Base-by-base conservation (phyloP, 2,888 invertebrate species). In the Drosophila paranaensis region DNA sequence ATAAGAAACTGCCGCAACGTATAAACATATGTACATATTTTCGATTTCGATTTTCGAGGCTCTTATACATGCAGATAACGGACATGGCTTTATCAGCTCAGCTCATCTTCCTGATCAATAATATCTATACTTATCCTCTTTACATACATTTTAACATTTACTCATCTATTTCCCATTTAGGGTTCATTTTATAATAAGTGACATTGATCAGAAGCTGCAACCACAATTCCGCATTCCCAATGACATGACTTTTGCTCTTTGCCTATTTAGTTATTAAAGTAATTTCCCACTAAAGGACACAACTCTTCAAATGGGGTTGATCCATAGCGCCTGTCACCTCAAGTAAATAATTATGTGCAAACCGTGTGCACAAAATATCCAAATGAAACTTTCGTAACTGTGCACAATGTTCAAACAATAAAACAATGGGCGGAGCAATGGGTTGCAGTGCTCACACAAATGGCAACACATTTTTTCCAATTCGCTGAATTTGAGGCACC, bases 331-430 rank as follows among this genome's bases (percentile, higher is more conserved):
- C 50, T 70, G 65, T 51, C 81, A 76, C 82, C 88, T 87, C 76
- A 73, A 76, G 77, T 70, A 87, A 56, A 73, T 85, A 87, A 89
- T 80, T 80, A 87, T 79, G 74, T 74, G 64, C 65, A 65, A 63
- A 25, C 46, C 50, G 51, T 74, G 69, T 65, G 61, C 58, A 75
- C 51, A 45, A 71, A 64, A 69, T 68, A 89, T 73, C 71, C 71
- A 84, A 77, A 82, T 77, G 57, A 72, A 87, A 78, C 66, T 79
- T 74, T 77, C 71, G 74, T 56, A 74, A 56, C 74, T 63, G 50
- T 57, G 57, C 63, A 60, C 40, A 54, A 40, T 63, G 42, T 50
- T 40, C 35, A 10, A 33, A 33, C 46, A 33, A 48, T 20, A 20
- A 20, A 20, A 20, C 20, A 20, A 35, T 54, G 53, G 66, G 35